Conservation (phyloP, 2,888 invertebrate species). For the Parasteatoda lunata region DNA sequence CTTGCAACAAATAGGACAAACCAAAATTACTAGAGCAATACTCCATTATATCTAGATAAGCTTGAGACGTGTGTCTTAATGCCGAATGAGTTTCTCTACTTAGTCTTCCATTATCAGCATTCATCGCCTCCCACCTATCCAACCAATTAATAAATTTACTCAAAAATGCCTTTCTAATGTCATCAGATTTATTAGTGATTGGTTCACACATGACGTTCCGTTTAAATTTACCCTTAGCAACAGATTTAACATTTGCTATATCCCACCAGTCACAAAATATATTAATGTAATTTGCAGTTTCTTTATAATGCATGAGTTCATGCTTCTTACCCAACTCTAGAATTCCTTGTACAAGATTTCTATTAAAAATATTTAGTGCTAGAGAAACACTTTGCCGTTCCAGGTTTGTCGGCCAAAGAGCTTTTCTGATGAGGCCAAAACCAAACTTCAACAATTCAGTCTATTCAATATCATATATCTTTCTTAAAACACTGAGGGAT, state of each 20-base stretch:
- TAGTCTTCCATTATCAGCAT: not conserved
- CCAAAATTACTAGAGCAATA: not conserved
- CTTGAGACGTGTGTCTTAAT: not conserved
- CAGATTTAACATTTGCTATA: not conserved
- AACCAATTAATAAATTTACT: not conserved
- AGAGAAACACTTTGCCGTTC: not conserved
- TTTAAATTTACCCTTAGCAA: not conserved
- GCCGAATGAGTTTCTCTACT: constrained; percentile 6
- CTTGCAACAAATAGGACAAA: constrained; percentile 5
- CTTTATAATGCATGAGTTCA: not conserved
- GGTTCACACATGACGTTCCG: constrained; percentile 6
- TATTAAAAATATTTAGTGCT: not conserved
- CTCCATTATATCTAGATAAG: constrained; percentile 7
- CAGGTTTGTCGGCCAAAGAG: not conserved
- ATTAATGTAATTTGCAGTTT: not conserved
- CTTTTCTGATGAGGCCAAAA: not conserved
- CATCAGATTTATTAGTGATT: constrained; percentile 4
- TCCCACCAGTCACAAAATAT: not conserved
- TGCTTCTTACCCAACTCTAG: not conserved
- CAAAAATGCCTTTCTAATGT: not conserved
- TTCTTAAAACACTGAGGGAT: not conserved
- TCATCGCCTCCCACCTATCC: not conserved
- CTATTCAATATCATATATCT: constrained; percentile 2
- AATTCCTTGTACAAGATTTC: not conserved
- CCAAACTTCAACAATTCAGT: constrained; percentile 1